phyloP scores from a whole-genome alignment of 1,140 invertebrate species.

The Neodiprion pinetum region DNA sequence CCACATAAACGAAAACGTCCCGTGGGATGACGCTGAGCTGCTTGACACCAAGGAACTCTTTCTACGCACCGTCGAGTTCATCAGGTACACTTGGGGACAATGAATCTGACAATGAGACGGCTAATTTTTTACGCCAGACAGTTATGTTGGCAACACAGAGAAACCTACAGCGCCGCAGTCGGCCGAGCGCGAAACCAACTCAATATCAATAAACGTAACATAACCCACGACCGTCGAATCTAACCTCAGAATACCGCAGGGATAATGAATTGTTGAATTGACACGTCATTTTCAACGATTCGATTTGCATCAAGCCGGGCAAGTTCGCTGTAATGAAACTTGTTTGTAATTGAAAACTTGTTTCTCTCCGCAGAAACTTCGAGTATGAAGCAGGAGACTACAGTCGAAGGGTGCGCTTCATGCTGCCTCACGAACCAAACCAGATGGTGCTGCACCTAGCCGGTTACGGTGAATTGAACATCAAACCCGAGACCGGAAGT shows the following conservation, averaged over 20 bases:
- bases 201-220: too few relatives aligned
- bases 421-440: constrained; percentile 89
- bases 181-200: too few relatives aligned
- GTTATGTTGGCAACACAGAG: too few relatives aligned
- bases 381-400: constrained; percentile 93
- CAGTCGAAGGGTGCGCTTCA: constrained; percentile 81
- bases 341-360: neutral
- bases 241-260: too few relatives aligned
- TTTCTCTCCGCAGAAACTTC: constrained; percentile 74
- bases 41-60: constrained; percentile 96
- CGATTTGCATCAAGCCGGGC: too few relatives aligned
- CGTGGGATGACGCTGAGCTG: constrained; percentile 88
- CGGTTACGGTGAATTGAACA: constrained; percentile 87
- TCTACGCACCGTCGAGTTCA: constrained; percentile 91
- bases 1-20: constrained; percentile 85
- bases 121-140: too few relatives aligned
- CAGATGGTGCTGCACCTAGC: constrained; percentile 84
- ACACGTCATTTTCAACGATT: too few relatives aligned
- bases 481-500: constrained; percentile 65
- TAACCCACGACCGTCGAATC: too few relatives aligned
- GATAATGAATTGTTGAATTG: neutral
- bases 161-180: too few relatives aligned
- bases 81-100: constrained; percentile 55
- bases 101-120: too few relatives aligned
- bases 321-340: neutral